These are phyloP conservation scores for Charina bottae DNA, from an alignment of 2,113 vertebrate species.

Conservation along the genomic window DNA sequence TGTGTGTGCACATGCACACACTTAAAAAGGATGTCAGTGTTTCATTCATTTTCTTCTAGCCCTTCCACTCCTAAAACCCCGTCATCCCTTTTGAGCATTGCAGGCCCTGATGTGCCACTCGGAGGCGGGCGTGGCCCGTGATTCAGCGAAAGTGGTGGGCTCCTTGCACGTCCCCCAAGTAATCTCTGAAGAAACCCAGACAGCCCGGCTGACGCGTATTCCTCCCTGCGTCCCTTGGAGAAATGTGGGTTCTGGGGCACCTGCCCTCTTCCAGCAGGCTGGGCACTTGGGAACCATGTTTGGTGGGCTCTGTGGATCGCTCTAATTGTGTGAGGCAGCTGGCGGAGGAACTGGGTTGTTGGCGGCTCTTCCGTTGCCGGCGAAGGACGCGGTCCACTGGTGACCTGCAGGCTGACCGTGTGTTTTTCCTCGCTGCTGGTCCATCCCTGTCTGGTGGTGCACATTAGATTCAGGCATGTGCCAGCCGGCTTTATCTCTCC, in stretches of 20 bases:
- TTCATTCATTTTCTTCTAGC: no score
- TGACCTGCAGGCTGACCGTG: rapidly evolving
- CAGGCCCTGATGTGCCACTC: no score
- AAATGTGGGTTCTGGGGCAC: not conserved
- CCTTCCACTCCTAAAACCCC: no score
- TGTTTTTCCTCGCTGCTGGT: rapidly evolving
- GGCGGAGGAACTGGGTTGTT: not conserved
- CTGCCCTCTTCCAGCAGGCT: not conserved
- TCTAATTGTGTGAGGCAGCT: not conserved
- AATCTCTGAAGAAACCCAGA: no score
- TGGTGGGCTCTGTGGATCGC: not conserved
- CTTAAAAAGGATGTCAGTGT: no score
- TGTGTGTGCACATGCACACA: no score
- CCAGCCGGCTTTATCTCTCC: not conserved
- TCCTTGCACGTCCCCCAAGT: no score
- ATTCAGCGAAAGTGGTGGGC: no score
- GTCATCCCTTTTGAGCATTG: not conserved
- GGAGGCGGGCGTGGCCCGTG: no score
- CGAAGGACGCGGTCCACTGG: not conserved
- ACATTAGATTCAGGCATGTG: not conserved
- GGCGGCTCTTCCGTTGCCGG: not conserved
- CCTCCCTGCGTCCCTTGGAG: not conserved
- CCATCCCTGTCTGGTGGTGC: rapidly evolving
- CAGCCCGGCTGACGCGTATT: not conserved
- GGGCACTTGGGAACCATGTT: not conserved